phyloP scores from a whole-genome alignment of 2,888 invertebrate genomes.

The Aleiodes alternator region DNA sequence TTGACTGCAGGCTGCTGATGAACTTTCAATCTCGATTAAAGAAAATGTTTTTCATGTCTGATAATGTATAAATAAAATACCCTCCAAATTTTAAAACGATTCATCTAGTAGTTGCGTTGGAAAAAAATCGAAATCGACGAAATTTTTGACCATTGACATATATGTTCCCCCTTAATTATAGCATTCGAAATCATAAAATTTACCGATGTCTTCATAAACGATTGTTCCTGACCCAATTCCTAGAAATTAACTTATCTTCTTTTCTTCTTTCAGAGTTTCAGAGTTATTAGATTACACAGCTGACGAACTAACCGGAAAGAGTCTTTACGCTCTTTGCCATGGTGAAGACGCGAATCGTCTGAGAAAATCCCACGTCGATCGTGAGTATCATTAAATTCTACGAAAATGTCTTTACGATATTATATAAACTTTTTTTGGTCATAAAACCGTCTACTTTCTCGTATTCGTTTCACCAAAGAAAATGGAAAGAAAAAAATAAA shows the following conservation, averaged over 20 bases:
- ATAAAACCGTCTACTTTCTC: conserved; percentile 60
- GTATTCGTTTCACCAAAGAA: conserved; percentile 54
- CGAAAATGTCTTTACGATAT: conserved; percentile 61
- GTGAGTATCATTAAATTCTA: conserved; percentile 82
- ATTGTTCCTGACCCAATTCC: neutral
- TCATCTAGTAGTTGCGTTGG: too few species aligned
- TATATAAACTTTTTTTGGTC: conserved; percentile 64
- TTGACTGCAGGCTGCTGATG: too few species aligned
- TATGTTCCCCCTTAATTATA: too few species aligned
- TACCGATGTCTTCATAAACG: too few species aligned
- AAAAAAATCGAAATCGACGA: too few species aligned
- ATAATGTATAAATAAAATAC: too few species aligned
- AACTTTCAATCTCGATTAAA: too few species aligned
- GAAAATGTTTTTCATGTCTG: too few species aligned
- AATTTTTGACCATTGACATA: too few species aligned
- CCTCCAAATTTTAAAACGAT: too few species aligned
- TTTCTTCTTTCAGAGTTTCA: conserved; percentile 82
- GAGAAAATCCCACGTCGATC: conserved; percentile 95
- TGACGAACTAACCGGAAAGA: conserved; percentile 95
- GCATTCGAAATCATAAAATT: too few species aligned
- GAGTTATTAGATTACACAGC: conserved; percentile 95
- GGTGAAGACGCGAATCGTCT: conserved; percentile 96
- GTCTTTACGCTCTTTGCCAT: conserved; percentile 95
- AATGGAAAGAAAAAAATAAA: conserved; percentile 30
- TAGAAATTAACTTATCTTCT: neutral